Percentiles rank a stretch among this genome's conserved stretches.
Evolutionary conservation across 2,888 invertebrate genomes (phyloP).

Genomic region (Oscheius sp.): DNA sequence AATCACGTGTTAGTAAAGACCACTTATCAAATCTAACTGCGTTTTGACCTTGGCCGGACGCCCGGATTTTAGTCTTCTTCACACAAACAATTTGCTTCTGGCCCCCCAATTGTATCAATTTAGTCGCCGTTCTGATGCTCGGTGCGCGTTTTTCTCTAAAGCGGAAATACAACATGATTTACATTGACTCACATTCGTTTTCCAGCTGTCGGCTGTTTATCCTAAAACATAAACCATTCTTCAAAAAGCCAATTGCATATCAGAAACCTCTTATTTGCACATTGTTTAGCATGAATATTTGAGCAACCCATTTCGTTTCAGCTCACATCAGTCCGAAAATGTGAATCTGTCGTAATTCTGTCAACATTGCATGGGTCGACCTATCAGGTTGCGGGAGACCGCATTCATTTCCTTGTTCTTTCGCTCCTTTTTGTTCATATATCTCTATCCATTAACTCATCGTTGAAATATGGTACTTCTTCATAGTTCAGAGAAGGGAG

Average conservation of each 20-base stretch:
- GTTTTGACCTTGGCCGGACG: conserved; percentile 36
- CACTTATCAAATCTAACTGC: conserved; percentile 38
- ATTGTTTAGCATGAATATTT: not conserved
- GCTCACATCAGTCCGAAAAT: not conserved
- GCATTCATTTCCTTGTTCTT: not conserved
- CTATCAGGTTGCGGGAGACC: conserved; percentile 8
- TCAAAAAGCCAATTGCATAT: too few species aligned
- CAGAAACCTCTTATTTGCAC: too few species aligned
- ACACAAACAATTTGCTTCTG: conserved; percentile 32
- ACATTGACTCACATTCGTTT: conserved; percentile 1
- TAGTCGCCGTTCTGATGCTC: too few species aligned
- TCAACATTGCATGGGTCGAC: not conserved
- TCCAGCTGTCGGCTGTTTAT: not conserved
- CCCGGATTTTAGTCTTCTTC: conserved; percentile 35
- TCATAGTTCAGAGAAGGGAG: not conserved
- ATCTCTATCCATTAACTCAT: too few species aligned
- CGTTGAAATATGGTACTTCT: too few species aligned
- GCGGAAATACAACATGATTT: not conserved
- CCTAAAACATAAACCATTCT: not conserved
- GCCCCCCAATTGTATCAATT: too few species aligned
- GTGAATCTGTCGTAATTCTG: conserved; percentile 6
- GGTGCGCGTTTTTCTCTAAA: too few species aligned
- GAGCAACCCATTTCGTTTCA: conserved; percentile 4
- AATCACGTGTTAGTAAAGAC: conserved; percentile 37
- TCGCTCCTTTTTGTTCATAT: not conserved